Conservation (phyloP, 2,113 vertebrate genomes). For the Eulemur rufifrons region DNA sequence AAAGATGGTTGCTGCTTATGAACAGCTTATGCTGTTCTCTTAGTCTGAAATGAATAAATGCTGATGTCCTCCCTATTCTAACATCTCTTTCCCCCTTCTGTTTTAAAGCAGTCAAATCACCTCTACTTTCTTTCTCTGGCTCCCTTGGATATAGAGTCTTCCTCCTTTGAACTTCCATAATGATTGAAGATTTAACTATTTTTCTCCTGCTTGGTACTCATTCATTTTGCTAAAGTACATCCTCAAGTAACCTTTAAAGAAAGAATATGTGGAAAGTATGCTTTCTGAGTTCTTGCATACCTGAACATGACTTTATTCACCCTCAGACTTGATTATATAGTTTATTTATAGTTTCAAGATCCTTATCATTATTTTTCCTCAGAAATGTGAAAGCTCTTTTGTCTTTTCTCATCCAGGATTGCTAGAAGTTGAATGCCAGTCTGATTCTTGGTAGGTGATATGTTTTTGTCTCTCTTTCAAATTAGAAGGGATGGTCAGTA, state of each 20-base stretch:
- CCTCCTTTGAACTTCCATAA: background rate
- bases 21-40: background rate
- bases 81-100: background rate
- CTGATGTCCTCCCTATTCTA: too few relatives aligned
- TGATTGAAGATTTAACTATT: background rate
- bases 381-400: background rate
- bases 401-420: background rate
- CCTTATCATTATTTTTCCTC: background rate
- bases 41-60: background rate
- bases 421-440: background rate
- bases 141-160: background rate
- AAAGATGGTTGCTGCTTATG: background rate
- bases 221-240: background rate
- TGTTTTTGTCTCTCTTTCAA: background rate
- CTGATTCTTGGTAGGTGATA: background rate
- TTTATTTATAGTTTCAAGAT: background rate
- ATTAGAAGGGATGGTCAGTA: background rate
- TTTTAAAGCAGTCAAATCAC: background rate
- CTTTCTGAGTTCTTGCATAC: conserved; percentile 16
- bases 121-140: background rate
- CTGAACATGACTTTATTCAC: background rate
- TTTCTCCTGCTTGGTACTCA: background rate
- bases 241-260: background rate
- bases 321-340: background rate
- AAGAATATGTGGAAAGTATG: background rate